phyloP scores from a whole-genome alignment of 2,113 vertebrate species.

The Odocoileus hemionus region DNA sequence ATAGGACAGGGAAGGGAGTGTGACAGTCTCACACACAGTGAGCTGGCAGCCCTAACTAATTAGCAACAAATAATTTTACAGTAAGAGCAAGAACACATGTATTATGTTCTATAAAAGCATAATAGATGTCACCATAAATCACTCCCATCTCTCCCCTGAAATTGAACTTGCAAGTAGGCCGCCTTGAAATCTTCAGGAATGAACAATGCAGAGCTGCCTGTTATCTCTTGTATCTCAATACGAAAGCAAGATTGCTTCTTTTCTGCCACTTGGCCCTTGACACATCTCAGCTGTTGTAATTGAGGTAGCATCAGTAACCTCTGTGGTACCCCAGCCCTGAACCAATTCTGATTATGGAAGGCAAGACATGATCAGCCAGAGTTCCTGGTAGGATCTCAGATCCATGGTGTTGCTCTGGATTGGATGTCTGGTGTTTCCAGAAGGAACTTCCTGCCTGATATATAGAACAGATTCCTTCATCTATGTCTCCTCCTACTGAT shows the following conservation, averaged over 20 bases:
- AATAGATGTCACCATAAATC: conserved; percentile 75
- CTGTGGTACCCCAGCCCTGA: background rate
- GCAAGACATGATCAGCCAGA: background rate
- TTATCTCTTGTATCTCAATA: conserved; percentile 40
- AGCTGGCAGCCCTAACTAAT: conserved; percentile 79
- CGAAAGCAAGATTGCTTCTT: background rate
- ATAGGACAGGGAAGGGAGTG: conserved; percentile 61
- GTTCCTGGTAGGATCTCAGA: background rate
- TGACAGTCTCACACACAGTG: conserved; percentile 60
- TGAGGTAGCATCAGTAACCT: background rate
- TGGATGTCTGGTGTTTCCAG: background rate
- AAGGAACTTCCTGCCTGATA: background rate
- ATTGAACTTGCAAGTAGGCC: conserved; percentile 56
- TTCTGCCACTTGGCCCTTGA: background rate
- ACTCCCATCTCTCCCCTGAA: conserved; percentile 57
- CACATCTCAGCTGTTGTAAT: background rate
- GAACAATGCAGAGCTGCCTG: conserved; percentile 37
- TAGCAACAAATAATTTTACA: conserved; percentile 78
- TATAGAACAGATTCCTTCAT: background rate
- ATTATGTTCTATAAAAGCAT: conserved; percentile 75
- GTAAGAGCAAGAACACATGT: conserved; percentile 73
- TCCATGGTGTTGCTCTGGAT: background rate
- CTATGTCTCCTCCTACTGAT: background rate
- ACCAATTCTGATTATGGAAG: background rate
- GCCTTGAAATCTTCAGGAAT: conserved; percentile 63